Conservation (phyloP, 1,140 invertebrate species). For the Metopolophium dirhodum region DNA sequence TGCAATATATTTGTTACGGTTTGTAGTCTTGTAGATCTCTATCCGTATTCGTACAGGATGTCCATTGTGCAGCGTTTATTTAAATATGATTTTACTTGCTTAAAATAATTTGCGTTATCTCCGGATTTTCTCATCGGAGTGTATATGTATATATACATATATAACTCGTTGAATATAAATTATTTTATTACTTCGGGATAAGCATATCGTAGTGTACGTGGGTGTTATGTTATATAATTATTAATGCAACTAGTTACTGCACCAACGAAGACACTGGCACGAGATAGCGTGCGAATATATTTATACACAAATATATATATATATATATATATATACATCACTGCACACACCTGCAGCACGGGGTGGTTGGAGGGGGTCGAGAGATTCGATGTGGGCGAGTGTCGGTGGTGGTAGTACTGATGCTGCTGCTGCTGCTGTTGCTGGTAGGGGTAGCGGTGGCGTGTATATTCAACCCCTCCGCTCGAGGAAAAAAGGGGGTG, state of each 20-base stretch:
- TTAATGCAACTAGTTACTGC: constrained; percentile 27
- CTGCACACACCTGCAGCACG: not conserved
- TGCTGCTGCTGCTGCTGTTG: not conserved
- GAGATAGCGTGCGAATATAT: constrained; percentile 15
- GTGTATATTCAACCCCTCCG: constrained; percentile 11
- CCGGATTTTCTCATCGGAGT: not conserved
- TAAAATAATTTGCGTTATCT: constrained; percentile 1
- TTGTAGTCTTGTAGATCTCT: not conserved
- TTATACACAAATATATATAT: not conserved
- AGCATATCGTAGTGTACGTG: not conserved
- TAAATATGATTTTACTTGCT: not conserved
- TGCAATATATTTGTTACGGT: not conserved
- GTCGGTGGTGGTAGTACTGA: not conserved
- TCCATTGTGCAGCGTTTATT: not conserved
- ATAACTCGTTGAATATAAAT: not conserved
- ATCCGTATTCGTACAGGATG: not conserved
- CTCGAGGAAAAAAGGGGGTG: constrained; percentile 47
- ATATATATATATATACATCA: not conserved
- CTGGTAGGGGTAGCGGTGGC: constrained; percentile 18
- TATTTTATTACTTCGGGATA: not conserved
- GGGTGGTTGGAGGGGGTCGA: not conserved
- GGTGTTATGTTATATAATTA: not conserved
- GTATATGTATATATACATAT: no score
- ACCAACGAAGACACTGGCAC: constrained; percentile 12
- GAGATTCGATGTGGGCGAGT: not conserved